Evolutionary conservation across 2,797 vertebrate genomes (phyloP), one percentile per base, ranked within the genome.

Genomic region (Aphelocoma californica): DNA sequence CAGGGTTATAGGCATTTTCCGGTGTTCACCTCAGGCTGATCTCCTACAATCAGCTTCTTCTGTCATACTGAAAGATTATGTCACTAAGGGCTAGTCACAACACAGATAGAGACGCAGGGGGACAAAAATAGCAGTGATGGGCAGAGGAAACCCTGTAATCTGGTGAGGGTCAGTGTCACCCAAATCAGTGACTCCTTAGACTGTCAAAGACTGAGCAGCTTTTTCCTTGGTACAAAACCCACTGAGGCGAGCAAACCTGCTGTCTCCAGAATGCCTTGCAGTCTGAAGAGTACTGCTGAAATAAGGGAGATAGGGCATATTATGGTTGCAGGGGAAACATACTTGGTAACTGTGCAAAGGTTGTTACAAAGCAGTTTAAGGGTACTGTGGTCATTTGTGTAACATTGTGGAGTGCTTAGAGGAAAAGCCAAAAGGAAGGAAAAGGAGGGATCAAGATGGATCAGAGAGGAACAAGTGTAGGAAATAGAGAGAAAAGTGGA

Each of bases 71-170:
- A 6, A 34, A 47, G 20, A 20, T 54, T 40, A 14, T 42, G 31
- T 71, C 20, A 29, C 45, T n/a, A 40, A 51, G 24, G 28, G 24
- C 34, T 48, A 21, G 15, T 50, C 23, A 36, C 18, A 23, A 32
- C 34, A 17, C 13, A 12, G 0, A 0, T 7, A 32, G 34, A 61
- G 10, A 62, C 3, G 4, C 24, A 21, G 47, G 10, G 23, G 7
- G 8, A 44, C 38, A 14, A 47, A 74, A 75, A 14, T 5, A 82
- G 12, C 24, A 44, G 28, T 62, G 28, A 42, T 28, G 40, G 40
- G 7, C 15, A 36, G 45, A 47, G 34, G 7, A 72, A 51, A 58
- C 8, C 24, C 8, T 45, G 12, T 14, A 40, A 28, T 51, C 7
- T 53, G 15, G 25, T 58, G 25, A 31, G 38, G n/a, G 18, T 18